Base-by-base conservation (phyloP, 2,797 vertebrate genomes). In the Mormyrus hasselquistii region DNA sequence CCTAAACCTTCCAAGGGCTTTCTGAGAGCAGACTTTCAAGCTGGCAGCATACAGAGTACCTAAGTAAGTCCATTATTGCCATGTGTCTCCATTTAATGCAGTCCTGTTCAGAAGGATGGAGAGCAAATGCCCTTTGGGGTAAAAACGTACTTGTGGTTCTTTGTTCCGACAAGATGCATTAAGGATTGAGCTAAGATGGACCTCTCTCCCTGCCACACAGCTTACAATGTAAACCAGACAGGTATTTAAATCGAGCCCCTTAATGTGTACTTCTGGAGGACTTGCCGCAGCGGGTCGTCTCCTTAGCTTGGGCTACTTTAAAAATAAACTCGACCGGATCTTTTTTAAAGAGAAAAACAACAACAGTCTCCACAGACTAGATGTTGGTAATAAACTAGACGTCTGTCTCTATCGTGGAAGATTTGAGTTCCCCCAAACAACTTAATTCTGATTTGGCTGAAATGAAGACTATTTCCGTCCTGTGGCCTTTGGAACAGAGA, bases 311-410 rank as follows among this genome's bases (percentile, higher is more conserved):
- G 53, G 38, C 49, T 44, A 52, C 12, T 12, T 50, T 44, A 53
- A 47, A 53, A 29, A 47, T 47, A 82, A 82, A 55, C 2, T 29
- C 4, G 34, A 82, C 34, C 2, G 10, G 73, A 79, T 79, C 4
- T 25, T 9, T 59, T 22, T 22, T 22, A 9, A 25, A 22, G 1
- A 22, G 2, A 62, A 25, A 9, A 62, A 62, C 47, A 88, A 76
- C 29, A 29, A 69, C 65, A 34, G 6, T 88, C 29, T 19, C 38
- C 55, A 84, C 52, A 34, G 19, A 25, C 79, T 49, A 25, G 44
- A 62, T 89, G 44, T 22, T 62, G 52, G 76, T 73, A 89, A 89
- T 86, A 89, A 73, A 73, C 50, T 49, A 76, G 10, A 38, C 19
- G 10, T 25, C 88, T 52, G 50, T 44, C 82, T 49, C 84, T 47